A percentile compares a stretch with the other conserved stretches of the same genome.
These are phyloP conservation scores for Callocephalon fimbriatum DNA, from an alignment of 2,113 vertebrate species.

Conservation along the genomic window DNA sequence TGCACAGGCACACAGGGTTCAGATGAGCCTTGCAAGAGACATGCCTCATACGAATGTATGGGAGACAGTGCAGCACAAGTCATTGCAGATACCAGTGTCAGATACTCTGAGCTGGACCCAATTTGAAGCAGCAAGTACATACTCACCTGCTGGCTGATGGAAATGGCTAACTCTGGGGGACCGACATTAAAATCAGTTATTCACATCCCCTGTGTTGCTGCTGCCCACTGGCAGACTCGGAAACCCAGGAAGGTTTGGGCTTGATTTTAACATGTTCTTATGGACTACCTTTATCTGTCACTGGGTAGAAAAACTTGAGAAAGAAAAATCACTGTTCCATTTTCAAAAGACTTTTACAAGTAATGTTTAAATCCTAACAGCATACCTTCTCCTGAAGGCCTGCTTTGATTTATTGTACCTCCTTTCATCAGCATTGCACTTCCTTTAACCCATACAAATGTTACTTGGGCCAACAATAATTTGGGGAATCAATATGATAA, in stretches of 20 bases:
- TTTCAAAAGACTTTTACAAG: neutral
- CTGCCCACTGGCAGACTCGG: slow-evolving; percentile 18
- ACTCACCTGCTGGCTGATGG: slow-evolving; percentile 68
- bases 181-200: slow-evolving; percentile 74
- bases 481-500: neutral
- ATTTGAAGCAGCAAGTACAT: slow-evolving; percentile 51
- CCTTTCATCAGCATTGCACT: neutral
- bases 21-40: slow-evolving; percentile 14
- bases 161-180: slow-evolving; percentile 65
- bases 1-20: neutral
- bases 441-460: neutral
- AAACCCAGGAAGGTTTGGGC: slow-evolving; percentile 29
- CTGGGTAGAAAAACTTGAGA: neutral
- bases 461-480: neutral
- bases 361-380: neutral
- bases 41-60: slow-evolving; percentile 11
- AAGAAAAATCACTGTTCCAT: slow-evolving; percentile 28
- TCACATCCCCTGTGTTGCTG: slow-evolving; percentile 47
- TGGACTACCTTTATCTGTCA: neutral
- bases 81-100: slow-evolving; percentile 41
- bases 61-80: neutral
- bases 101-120: slow-evolving; percentile 20
- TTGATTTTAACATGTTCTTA: slow-evolving; percentile 53
- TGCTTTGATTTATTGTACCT: neutral
- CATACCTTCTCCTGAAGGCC: neutral